These are phyloP conservation scores for Crossocerus cetratus DNA, from an alignment of 2,888 invertebrate genomes.

Conservation along the genomic window DNA sequence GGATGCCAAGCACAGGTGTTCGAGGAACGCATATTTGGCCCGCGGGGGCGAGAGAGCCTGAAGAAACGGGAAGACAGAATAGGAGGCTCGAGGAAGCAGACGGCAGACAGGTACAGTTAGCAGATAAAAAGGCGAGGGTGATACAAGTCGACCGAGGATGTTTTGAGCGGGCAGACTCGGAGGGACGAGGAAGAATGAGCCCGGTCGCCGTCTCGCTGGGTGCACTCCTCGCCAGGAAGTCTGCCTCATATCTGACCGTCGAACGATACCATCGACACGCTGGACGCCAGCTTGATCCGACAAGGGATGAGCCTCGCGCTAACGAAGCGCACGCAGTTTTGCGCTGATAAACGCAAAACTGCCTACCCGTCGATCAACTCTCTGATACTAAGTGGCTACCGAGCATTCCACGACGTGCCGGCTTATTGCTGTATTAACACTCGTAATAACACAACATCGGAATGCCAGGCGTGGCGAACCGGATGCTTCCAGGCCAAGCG, in stretches of 20 bases:
- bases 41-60: conserved; percentile 53
- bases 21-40: conserved; percentile 42
- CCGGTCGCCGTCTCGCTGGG: conserved; percentile 30
- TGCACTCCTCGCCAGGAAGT: conserved; percentile 44
- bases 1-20: conserved; percentile 46
- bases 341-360: conserved; percentile 23
- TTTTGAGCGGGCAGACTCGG: conserved; percentile 24
- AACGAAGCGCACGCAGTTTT: conserved; percentile 19
- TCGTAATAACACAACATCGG: too few relatives aligned
- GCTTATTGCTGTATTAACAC: too few relatives aligned
- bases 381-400: too few relatives aligned
- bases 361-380: not conserved
- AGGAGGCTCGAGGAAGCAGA: conserved; percentile 23
- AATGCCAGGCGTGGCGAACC: too few relatives aligned
- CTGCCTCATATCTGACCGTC: conserved; percentile 46
- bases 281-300: conserved; percentile 35
- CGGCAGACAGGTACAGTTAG: conserved; percentile 18
- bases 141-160: conserved; percentile 40
- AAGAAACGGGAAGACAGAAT: conserved; percentile 36
- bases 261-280: conserved; percentile 55
- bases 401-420: too few relatives aligned
- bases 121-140: conserved; percentile 26
- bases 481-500: too few relatives aligned
- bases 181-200: too few relatives aligned
- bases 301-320: conserved; percentile 24